phyloP scores from a whole-genome alignment of 35 echinoderm and acorn worm genomes.

The Nesometra sesokonis region DNA sequence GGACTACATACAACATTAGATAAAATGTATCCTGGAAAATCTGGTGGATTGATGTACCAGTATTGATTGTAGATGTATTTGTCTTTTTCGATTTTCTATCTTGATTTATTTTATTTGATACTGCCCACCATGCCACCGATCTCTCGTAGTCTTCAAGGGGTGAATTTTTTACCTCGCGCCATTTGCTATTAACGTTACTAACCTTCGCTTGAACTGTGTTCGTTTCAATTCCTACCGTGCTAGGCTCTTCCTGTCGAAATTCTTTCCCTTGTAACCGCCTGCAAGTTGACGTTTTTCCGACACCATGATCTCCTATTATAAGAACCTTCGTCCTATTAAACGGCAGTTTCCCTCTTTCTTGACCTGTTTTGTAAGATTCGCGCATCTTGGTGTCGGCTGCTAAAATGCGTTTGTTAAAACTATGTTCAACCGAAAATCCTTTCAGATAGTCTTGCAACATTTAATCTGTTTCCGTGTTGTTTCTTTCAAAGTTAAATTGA shows the following conservation, averaged over 20 bases:
- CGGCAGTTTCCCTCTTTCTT: neutral
- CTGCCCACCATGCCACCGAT: neutral
- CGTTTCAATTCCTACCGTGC: neutral
- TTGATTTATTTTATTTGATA: neutral
- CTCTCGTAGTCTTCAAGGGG: neutral
- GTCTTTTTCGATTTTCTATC: neutral
- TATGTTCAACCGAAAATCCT: neutral
- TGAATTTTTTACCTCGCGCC: neutral
- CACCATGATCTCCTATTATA: neutral
- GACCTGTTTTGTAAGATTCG: neutral
- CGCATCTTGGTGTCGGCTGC: neutral
- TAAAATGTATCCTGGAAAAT: neutral
- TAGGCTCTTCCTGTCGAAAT: neutral
- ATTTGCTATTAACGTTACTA: neutral
- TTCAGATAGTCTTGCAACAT: neutral
- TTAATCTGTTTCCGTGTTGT: neutral
- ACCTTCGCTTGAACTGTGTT: neutral
- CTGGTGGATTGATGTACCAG: neutral
- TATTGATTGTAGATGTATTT: neutral
- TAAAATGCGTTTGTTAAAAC: neutral
- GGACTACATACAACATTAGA: neutral
- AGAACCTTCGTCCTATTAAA: neutral
- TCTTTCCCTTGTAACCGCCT: neutral
- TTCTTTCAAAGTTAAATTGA: too few relatives aligned
- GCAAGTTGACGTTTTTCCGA: neutral